Base-by-base conservation (phyloP, 2,888 invertebrate genomes). In the Boloria selene region DNA sequence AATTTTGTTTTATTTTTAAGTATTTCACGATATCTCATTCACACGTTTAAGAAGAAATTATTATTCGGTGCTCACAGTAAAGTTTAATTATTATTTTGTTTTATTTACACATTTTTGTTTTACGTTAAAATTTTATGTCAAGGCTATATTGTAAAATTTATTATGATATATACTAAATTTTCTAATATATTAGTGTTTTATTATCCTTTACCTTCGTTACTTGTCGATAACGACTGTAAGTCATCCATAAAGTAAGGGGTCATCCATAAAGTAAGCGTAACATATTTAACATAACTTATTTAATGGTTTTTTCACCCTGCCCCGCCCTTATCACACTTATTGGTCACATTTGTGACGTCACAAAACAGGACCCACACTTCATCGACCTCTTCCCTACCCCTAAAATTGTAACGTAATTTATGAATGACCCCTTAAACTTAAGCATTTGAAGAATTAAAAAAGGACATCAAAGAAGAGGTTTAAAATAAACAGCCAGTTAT, bases 141-240 rank as follows among this genome's bases (percentile, higher is more conserved):
- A 83, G 79, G 79, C 80, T 87, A 83, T 85, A 84, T 86, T 88
- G 84, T 87, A 81, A 83, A 87, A 85, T 83, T 85, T 81, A 38
- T 38, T 38, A 82, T 80, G 77, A 87, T 83, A 86, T 85, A 86
- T 84, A 90, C 88, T 86, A 90, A 87, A 88, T 88, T 89, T 90
- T 90, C 82, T 88, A 89, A 86, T 87, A 81, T 66, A 38, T 14
- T 14, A 65, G 79, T 65, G 81, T 86, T 87, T 87, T 80, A 85
- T 85, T 86, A 60, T 42, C 52, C 69, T 38, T 59, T 4, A 67
- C 16, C 17, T 22, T 13, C 13, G 10, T 2, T 13, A 53, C 14
- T 22, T 31, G 16, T 31, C 16, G 6, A 6, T 55, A 16, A 49
- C n/a, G 10, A 38, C 10, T 38, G 1, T 38, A 38, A 10, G 31